Conservation (phyloP, 2,797 vertebrate genomes). For the Crotalus adamanteus region DNA sequence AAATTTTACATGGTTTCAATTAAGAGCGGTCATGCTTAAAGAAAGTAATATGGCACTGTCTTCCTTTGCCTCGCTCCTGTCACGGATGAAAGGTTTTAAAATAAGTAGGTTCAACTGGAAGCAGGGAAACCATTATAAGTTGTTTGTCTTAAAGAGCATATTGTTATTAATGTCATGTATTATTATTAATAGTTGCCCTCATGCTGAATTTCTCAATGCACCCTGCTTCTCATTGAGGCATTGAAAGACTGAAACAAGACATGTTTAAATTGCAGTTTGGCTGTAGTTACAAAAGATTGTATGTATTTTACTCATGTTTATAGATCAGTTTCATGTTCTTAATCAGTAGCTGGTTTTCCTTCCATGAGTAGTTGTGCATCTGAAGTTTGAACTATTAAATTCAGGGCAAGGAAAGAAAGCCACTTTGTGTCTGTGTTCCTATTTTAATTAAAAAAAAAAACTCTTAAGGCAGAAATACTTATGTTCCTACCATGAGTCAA, state of each 20-base stretch:
- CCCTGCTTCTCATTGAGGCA: background rate
- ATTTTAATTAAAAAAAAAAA: background rate
- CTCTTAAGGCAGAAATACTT: background rate
- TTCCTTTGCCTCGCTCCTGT: background rate
- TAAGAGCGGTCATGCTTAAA: background rate
- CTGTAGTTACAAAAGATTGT: background rate
- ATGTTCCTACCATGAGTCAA: background rate
- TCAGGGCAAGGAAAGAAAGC: background rate
- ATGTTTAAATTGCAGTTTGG: background rate
- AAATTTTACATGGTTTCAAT: slow-evolving; percentile 15
- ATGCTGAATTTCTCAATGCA: background rate
- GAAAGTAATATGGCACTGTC: background rate
- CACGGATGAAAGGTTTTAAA: background rate
- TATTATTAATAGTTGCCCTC: background rate
- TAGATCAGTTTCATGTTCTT: background rate
- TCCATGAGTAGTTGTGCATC: slow-evolving; percentile 24
- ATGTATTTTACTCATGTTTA: slow-evolving; percentile 4
- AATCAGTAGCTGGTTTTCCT: background rate
- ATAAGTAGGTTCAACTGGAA: background rate
- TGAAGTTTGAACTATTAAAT: slow-evolving; percentile 36
- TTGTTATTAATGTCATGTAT: background rate
- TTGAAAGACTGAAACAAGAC: background rate
- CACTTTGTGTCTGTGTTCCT: background rate
- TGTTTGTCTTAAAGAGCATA: background rate
- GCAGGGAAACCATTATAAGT: background rate